Evolutionary conservation across 2,797 vertebrate genomes (phyloP), one percentile per base, ranked within the genome.

Genomic region (Gymnoscopelus microlampas): DNA sequence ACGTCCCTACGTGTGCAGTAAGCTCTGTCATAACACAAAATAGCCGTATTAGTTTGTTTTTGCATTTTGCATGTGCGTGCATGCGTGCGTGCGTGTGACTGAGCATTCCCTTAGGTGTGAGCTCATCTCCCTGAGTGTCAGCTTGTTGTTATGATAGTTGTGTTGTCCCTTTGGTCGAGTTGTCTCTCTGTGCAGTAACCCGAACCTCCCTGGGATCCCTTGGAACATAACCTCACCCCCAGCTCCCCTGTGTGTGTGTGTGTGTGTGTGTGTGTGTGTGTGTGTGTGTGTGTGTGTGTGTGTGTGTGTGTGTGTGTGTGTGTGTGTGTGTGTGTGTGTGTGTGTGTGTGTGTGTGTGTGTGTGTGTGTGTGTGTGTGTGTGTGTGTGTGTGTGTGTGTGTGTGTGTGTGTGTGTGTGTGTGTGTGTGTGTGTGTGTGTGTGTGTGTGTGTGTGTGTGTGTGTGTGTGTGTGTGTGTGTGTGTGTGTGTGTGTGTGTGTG

Each of bases 141-240:
- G 60, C 55, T 53, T 78, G 76, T 82, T 90, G 85, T 85, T 79
- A 55, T 85, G 86, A 76, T 85, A 59, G 63, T 66, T 68, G 63
- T 19, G 50, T 68, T 78, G 70, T 78, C 70, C 73, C 39, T 44
- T 72, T 63, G 85, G 88, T 89, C 88, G 84, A 81, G 75, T 81
- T 60, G 64, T 10, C 35, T 55, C 60, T 19, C 53, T 57, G 49
- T 59, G 69, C 78, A 71, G 89, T 85, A 87, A 90, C 80, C 83
- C 12, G 68, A 85, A 66, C 82, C 84, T 87, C 83, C 88, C 82
- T 3, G 29, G 55, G 82, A 15, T 35, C 68, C 71, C 54, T 55
- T 53, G 70, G 69, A 79, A 72, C 78, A 44, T 10, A 44, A 44
- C 80, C 63, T 79, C 77, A 82, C 83, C 68, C 51, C 24, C 49